Percentiles rank a stretch among this genome's conserved stretches.
These are phyloP conservation scores for Epizoanthus rinbou DNA, from an alignment of 92 coral and sea anemone species.

Conservation along the genomic window DNA sequence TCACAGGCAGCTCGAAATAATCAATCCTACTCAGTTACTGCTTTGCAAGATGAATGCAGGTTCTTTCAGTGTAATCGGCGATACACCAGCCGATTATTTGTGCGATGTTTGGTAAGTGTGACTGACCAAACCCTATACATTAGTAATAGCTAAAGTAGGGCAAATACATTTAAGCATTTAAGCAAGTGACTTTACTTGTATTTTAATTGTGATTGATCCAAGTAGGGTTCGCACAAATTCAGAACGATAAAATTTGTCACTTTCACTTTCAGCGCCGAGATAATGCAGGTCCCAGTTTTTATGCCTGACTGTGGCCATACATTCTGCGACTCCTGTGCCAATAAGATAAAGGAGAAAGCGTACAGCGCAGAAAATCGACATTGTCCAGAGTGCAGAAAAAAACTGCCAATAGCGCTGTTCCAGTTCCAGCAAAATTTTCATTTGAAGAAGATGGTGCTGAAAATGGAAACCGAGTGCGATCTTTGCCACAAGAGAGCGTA, in stretches of 20 bases:
- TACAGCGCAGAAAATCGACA: conserved; percentile 11
- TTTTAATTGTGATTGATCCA: no score
- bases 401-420: background rate
- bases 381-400: conserved; percentile 27
- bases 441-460: conserved; percentile 6
- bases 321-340: conserved; percentile 16
- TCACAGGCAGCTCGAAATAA: no score
- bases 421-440: conserved; percentile 29
- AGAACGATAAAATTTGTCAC: background rate
- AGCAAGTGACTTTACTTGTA: no score
- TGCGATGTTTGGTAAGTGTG: conserved; percentile 35
- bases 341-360: background rate
- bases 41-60: background rate
- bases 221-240: no score
- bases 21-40: no score
- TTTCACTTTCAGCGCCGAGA: background rate
- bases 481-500: conserved; percentile 8
- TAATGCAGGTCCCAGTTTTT: conserved; percentile 22
- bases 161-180: no score
- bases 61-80: background rate
- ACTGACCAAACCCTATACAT: no score
- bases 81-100: conserved; percentile 3
- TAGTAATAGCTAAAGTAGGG: no score
- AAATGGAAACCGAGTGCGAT: conserved; percentile 2
- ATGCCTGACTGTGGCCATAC: conserved; percentile 30